Conservation (phyloP, 1,140 invertebrate genomes). For the Drosophila navojoa region DNA sequence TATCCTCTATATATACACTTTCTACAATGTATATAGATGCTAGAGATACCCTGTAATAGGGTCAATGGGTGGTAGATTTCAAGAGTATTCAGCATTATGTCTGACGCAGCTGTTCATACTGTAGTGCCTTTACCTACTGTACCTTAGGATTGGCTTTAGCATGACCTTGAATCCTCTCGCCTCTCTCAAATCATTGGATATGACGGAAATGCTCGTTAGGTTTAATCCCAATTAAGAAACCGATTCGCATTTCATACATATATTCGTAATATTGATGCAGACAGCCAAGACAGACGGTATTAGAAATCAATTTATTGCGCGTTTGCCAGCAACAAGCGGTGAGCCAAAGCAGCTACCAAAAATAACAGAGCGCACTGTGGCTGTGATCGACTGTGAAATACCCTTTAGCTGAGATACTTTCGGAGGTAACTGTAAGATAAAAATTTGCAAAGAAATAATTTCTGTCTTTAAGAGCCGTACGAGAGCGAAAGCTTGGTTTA, state of each 20-base stretch:
- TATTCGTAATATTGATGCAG: constrained; percentile 43
- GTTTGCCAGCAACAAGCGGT: constrained; percentile 64
- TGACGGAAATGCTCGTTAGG: constrained; percentile 55
- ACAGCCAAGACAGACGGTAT: constrained; percentile 51
- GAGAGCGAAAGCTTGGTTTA: no score
- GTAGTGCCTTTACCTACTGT: no score
- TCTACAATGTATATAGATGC: not conserved
- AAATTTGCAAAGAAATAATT: no score
- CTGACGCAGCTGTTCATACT: no score
- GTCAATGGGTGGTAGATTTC: not conserved
- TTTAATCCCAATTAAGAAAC: constrained; percentile 41
- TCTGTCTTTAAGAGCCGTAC: no score
- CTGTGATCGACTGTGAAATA: not conserved
- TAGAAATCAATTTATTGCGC: constrained; percentile 78
- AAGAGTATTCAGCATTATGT: no score
- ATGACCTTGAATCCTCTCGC: not conserved
- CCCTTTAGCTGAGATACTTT: constrained; percentile 3
- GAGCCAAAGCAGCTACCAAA: constrained; percentile 21
- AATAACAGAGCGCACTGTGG: constrained; percentile 3
- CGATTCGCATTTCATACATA: constrained; percentile 17
- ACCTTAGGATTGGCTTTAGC: no score
- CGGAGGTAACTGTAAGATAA: not conserved
- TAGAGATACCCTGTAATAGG: not conserved
- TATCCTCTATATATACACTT: no score
- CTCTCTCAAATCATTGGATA: constrained; percentile 2